Conservation (phyloP, 30 jellyfish, hydroid and myxozoan species). For the Pelagia noctiluca region DNA sequence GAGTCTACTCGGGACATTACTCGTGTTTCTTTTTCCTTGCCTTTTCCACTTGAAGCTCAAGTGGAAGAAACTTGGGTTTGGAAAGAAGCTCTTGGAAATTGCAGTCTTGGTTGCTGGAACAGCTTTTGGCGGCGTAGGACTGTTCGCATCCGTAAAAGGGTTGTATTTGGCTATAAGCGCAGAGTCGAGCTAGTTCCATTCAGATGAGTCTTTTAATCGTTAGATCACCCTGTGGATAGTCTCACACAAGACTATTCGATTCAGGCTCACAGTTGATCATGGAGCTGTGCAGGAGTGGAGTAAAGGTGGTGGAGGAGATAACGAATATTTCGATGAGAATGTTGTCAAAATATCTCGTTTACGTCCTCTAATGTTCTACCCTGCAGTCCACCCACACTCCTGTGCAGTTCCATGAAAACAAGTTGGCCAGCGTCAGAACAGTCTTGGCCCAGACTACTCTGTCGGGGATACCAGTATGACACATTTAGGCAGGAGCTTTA, state of each 20-base stretch:
- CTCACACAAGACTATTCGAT: slow-evolving; percentile 13
- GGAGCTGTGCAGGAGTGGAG: too few relatives aligned
- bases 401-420: too few relatives aligned
- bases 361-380: too few relatives aligned
- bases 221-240: slow-evolving; percentile 11
- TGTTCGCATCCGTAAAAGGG: slow-evolving; percentile 56
- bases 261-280: too few relatives aligned
- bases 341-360: too few relatives aligned
- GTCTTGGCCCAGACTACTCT: too few relatives aligned
- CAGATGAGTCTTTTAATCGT: neutral
- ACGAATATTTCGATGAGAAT: too few relatives aligned
- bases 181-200: neutral
- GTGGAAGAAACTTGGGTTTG: slow-evolving; percentile 34
- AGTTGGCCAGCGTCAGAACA: too few relatives aligned
- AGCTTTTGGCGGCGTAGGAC: slow-evolving; percentile 60
- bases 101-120: slow-evolving; percentile 40
- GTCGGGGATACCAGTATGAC: too few relatives aligned
- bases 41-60: slow-evolving; percentile 65
- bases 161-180: slow-evolving; percentile 33
- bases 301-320: too few relatives aligned
- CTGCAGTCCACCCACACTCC: too few relatives aligned
- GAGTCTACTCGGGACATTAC: slow-evolving; percentile 62
- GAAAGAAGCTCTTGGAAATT: slow-evolving; percentile 20
- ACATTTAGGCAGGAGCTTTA: too few relatives aligned
- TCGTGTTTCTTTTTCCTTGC: slow-evolving; percentile 64